Evolutionary conservation across 2,888 invertebrate genomes (phyloP).

Genomic region (Nezara viridula): DNA sequence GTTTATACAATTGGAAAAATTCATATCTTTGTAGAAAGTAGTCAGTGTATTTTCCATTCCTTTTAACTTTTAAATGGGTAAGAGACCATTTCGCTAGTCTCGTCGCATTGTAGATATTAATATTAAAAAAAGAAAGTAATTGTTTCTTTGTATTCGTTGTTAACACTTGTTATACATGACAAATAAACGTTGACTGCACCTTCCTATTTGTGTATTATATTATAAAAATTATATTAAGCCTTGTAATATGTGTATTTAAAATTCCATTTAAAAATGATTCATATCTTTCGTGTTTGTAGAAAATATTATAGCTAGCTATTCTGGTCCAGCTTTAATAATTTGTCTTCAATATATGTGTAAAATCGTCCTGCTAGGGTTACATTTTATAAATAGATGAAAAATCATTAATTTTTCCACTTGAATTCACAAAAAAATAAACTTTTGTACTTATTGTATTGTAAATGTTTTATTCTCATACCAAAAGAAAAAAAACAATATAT

Average conservation of each 20-base stretch:
- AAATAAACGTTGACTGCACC: slow-evolving; percentile 64
- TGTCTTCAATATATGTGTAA: slow-evolving; percentile 52
- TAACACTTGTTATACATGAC: slow-evolving; percentile 65
- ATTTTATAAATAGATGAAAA: slow-evolving; percentile 56
- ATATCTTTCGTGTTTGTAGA: slow-evolving; percentile 58
- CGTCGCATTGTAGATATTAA: slow-evolving; percentile 62
- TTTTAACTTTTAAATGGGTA: slow-evolving; percentile 53
- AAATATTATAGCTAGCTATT: slow-evolving; percentile 48
- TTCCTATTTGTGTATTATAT: slow-evolving; percentile 62
- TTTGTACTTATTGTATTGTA: slow-evolving; percentile 57
- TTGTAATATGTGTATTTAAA: slow-evolving; percentile 57
- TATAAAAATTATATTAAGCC: slow-evolving; percentile 54
- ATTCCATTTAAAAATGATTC: slow-evolving; percentile 57
- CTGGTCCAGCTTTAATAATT: slow-evolving; percentile 54
- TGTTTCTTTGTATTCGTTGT: slow-evolving; percentile 60
- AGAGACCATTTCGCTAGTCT: slow-evolving; percentile 60
- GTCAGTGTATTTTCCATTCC: slow-evolving; percentile 59
- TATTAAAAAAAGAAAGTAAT: slow-evolving; percentile 61
- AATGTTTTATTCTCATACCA: slow-evolving; percentile 53
- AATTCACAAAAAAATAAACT: slow-evolving; percentile 50
- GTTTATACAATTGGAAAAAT: slow-evolving; percentile 61
- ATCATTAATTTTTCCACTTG: slow-evolving; percentile 35
- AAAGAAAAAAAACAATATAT: slow-evolving; percentile 9
- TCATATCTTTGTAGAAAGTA: slow-evolving; percentile 62
- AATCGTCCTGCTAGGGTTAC: slow-evolving; percentile 51